phyloP scores from a whole-genome alignment of 2,113 vertebrate genomes.

The Forbesichthys papilliferus region DNA sequence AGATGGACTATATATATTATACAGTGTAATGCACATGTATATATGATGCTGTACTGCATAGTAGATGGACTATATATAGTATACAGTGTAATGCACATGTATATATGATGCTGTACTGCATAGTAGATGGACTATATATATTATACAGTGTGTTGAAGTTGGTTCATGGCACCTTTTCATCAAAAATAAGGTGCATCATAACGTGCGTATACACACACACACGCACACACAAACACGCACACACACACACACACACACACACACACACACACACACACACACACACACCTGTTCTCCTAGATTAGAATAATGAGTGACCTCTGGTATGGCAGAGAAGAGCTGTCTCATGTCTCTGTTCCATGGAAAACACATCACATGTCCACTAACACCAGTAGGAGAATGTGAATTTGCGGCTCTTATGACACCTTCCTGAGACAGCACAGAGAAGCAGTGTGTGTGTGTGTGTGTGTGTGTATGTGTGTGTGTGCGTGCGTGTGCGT shows the following conservation, averaged over 20 bases:
- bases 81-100: neutral
- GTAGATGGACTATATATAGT: neutral
- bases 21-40: neutral
- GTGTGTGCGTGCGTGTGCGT: conserved; percentile 5
- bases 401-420: conserved; percentile 15
- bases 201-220: neutral
- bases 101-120: too few relatives aligned
- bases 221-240: neutral
- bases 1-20: too few relatives aligned
- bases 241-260: conserved; percentile 1
- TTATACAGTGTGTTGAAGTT: too few relatives aligned
- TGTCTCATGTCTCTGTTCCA: conserved; percentile 44
- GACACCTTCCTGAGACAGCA: too few relatives aligned
- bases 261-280: conserved; percentile 5
- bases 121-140: too few relatives aligned
- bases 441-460: neutral
- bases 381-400: conserved; percentile 2
- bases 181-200: too few relatives aligned
- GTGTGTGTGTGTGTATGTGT: conserved; percentile 16
- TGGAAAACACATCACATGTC: conserved; percentile 19
- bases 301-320: conserved; percentile 51
- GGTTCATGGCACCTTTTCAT: too few relatives aligned
- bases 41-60: too few relatives aligned
- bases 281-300: conserved; percentile 19
- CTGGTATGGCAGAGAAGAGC: conserved; percentile 32